Percentiles rank a stretch among this genome's conserved stretches.
Evolutionary conservation across 2,113 vertebrate genomes (phyloP).

Genomic region (Pardalotus punctatus): DNA sequence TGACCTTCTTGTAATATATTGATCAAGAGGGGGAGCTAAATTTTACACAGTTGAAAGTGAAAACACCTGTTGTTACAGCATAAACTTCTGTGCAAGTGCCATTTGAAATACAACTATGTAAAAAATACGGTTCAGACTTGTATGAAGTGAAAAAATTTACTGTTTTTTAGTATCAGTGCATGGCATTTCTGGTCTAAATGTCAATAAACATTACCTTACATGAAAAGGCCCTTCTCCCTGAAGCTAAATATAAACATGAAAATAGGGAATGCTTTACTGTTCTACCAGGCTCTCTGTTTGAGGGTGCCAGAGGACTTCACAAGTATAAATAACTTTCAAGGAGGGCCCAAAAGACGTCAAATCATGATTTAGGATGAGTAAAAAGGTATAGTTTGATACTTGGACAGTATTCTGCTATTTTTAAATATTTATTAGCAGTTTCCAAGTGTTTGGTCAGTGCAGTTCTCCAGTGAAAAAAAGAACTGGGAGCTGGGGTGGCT

Average conservation of each 20-base stretch:
- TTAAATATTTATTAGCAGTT: neutral
- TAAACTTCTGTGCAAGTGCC: neutral
- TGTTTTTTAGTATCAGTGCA: neutral
- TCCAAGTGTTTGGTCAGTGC: neutral
- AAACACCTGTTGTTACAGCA: neutral
- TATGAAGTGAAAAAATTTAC: neutral
- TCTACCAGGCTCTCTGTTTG: neutral
- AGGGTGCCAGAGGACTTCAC: neutral
- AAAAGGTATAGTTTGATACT: neutral
- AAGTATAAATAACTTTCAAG: neutral
- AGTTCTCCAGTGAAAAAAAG: neutral
- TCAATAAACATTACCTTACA: neutral
- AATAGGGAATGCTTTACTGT: neutral
- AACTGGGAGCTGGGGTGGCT: neutral
- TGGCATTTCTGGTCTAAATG: slow-evolving; percentile 38
- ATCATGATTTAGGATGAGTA: neutral
- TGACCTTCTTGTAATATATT: neutral
- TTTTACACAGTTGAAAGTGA: neutral
- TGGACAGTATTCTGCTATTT: neutral
- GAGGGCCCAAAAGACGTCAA: neutral
- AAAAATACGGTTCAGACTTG: neutral
- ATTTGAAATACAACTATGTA: neutral
- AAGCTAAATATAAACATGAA: neutral
- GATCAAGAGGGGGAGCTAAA: neutral
- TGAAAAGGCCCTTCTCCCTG: neutral